These are phyloP conservation scores for Drosophila virilis DNA, from an alignment of 1,140 invertebrate genomes.

Conservation along the genomic window DNA sequence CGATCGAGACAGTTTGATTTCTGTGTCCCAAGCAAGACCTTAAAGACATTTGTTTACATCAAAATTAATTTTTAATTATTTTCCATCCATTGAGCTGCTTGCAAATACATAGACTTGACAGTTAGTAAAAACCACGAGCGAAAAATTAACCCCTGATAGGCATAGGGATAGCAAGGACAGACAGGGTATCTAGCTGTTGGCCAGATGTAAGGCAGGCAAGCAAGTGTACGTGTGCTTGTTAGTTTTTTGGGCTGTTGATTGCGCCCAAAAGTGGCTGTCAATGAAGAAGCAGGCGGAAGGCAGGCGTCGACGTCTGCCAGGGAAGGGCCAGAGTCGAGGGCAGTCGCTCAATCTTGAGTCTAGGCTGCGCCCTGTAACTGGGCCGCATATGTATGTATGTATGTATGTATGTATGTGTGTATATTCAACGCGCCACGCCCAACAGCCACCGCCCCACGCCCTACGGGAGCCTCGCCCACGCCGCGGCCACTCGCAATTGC, in stretches of 20 bases:
- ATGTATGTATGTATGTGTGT: not conserved
- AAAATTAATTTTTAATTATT: no score
- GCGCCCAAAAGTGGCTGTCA: constrained; percentile 61
- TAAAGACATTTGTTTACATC: no score
- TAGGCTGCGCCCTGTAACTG: constrained; percentile 23
- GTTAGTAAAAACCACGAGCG: no score
- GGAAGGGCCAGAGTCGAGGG: not conserved
- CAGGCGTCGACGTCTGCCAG: not conserved
- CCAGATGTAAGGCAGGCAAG: not conserved
- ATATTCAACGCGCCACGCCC: not conserved
- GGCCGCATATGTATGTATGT: not conserved
- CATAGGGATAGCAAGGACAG: no score
- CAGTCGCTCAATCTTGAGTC: constrained; percentile 44
- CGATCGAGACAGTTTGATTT: no score
- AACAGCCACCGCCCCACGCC: not conserved
- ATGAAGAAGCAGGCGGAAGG: not conserved
- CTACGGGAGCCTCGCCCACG: not conserved
- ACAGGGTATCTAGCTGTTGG: not conserved
- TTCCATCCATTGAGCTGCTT: no score
- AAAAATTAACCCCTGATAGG: no score
- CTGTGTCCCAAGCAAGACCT: no score
- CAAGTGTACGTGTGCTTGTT: constrained; percentile 10
- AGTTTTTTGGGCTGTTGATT: constrained; percentile 61
- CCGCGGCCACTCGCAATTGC: constrained; percentile 66
- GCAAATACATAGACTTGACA: no score